Percentiles rank a stretch among this genome's conserved stretches.
Evolutionary conservation across 2,888 invertebrate genomes (phyloP).

Genomic region (Muschampia plurimacula): DNA sequence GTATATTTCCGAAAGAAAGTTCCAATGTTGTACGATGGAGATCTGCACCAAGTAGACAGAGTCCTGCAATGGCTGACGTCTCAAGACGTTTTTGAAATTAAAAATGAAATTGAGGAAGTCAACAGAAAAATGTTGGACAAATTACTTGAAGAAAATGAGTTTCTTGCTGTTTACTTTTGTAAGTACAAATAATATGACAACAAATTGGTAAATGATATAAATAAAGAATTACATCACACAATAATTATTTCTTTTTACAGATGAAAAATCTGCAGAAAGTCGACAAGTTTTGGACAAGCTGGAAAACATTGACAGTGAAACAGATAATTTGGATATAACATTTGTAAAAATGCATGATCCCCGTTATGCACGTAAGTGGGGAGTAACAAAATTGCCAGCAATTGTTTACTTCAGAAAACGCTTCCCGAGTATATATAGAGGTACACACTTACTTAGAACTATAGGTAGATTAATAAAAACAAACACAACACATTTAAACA

Average conservation of each 20-base stretch:
- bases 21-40: slow-evolving; percentile 95
- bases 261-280: slow-evolving; percentile 93
- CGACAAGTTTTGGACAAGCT: slow-evolving; percentile 93
- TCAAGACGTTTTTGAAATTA: slow-evolving; percentile 97
- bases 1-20: slow-evolving; percentile 94
- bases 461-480: neutral
- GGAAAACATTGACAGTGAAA: slow-evolving; percentile 97
- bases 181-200: slow-evolving; percentile 71
- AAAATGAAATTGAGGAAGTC: slow-evolving; percentile 98
- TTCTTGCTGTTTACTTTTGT: slow-evolving; percentile 98
- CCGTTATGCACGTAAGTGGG: slow-evolving; percentile 97
- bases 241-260: slow-evolving; percentile 68
- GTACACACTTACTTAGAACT: slow-evolving; percentile 63
- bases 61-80: slow-evolving; percentile 96
- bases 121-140: slow-evolving; percentile 98
- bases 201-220: neutral
- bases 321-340: slow-evolving; percentile 96
- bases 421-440: slow-evolving; percentile 97
- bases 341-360: slow-evolving; percentile 97
- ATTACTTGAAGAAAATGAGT: slow-evolving; percentile 97
- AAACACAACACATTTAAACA: neutral
- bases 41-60: slow-evolving; percentile 93
- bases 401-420: slow-evolving; percentile 96
- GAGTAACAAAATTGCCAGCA: slow-evolving; percentile 95
- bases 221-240: neutral